These are phyloP conservation scores for Pteruthius melanotis DNA, from an alignment of 2,113 vertebrate species.

Conservation along the genomic window DNA sequence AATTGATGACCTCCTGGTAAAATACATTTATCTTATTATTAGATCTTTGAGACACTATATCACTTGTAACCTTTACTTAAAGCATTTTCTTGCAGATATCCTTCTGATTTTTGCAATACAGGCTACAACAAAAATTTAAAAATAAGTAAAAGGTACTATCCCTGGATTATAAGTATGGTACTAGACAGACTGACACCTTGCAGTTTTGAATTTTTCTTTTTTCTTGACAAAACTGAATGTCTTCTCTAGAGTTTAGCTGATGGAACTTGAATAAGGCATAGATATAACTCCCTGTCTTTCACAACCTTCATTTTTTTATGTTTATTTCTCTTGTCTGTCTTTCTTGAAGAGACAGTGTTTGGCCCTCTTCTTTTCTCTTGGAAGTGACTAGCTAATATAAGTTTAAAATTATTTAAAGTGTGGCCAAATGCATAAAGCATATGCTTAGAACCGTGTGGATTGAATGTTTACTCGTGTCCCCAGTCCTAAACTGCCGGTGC, in stretches of 20 bases:
- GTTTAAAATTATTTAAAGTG: not conserved
- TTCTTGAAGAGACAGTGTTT: not conserved
- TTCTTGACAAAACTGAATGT: not conserved
- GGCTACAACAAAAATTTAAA: not conserved
- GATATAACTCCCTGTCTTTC: not conserved
- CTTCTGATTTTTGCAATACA: not conserved
- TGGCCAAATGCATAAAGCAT: not conserved
- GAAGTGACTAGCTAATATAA: not conserved
- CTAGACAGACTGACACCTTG: not conserved
- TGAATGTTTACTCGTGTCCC: not conserved
- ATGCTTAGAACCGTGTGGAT: not conserved
- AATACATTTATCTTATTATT: slow-evolving; percentile 22
- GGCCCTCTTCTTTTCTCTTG: not conserved
- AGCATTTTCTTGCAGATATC: not conserved
- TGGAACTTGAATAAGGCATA: not conserved
- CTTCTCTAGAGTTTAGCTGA: not conserved
- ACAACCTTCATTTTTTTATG: not conserved
- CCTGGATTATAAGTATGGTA: not conserved
- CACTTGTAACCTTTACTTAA: not conserved
- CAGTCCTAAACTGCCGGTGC: not conserved
- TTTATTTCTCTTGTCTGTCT: not conserved
- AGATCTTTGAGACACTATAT: not conserved
- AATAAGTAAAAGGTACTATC: not conserved
- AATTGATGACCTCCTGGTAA: not conserved
- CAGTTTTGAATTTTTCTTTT: not conserved